Base-by-base conservation (phyloP, 2,888 invertebrate species). In the Sphinx pinastri region DNA sequence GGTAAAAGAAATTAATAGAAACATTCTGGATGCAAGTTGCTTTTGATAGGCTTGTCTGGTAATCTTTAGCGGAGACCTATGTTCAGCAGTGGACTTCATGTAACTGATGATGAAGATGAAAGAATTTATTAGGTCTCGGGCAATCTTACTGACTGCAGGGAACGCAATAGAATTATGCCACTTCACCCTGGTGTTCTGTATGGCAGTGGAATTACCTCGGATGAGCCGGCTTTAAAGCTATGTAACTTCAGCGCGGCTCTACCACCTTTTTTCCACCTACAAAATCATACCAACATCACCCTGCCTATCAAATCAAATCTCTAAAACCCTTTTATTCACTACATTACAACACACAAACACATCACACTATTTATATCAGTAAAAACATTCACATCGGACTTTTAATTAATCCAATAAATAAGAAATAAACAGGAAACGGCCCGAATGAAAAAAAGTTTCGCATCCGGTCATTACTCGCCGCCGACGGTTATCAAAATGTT, bases 381-480 rank as follows among this genome's bases (percentile, higher is more conserved):
- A 47, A 63, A 47, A 63, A 63, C 63, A 63, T 47, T 63, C 63
- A 63, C 47, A 47, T 12, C 63, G 47, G 63, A 5, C 45, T 47
- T 69, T 74, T 75, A 77, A 76, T 75, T 72, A 75, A 75, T 60
- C 52, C 68, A 72, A 76, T 76, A 79, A 76, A 79, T 79, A 72
- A 74, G 73, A 71, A 67, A 71, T 77, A 76, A 79, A 79, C 78
- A 79, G 77, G 78, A 79, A 76, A 72, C 68, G 31, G 67, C 63
- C 69, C 68, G 73, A 73, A 69, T 71, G 66, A 72, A 72, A 72
- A 71, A 73, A 71, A 45, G 63, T 72, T 67, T 60, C 71, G 63
- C 63, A 72, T 76, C 77, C 75, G 75, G 70, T 70, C 38, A 14
- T 57, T 49, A 19, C 63, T 19, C 19, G 19, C 49, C 25, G 63